A percentile compares a stretch with the other conserved stretches of the same genome.
Conservation (phyloP, 2,113 vertebrate species). For the Hemicordylus capensis region DNA sequence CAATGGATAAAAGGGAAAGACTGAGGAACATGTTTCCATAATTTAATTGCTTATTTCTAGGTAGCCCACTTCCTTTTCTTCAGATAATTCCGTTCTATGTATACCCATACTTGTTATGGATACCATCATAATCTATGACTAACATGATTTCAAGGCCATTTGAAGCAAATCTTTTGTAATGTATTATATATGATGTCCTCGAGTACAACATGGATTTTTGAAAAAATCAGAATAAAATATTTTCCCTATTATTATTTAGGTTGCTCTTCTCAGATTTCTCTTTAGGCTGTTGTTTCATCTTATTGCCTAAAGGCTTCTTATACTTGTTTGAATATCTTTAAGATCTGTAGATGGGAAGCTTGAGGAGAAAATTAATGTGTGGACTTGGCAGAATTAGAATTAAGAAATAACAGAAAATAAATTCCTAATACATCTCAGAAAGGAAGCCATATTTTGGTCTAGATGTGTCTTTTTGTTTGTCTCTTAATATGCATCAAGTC, state of each 20-base stretch:
- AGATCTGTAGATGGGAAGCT: slow-evolving; percentile 40
- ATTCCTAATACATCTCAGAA: slow-evolving; percentile 17
- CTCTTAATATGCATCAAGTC: not conserved
- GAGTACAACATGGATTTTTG: slow-evolving; percentile 16
- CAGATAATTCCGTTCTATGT: not conserved
- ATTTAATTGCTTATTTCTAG: not conserved
- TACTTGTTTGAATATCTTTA: slow-evolving; percentile 36
- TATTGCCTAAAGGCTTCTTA: slow-evolving; percentile 42
- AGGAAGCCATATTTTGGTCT: no score
- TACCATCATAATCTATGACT: not conserved
- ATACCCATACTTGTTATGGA: not conserved
- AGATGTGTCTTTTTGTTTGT: not conserved
- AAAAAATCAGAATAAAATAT: not conserved
- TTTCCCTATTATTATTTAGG: not conserved
- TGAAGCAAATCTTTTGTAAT: not conserved
- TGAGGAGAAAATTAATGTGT: slow-evolving; percentile 27
- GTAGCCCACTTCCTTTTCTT: not conserved
- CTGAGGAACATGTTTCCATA: no score
- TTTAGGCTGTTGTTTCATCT: slow-evolving; percentile 44
- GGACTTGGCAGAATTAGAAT: slow-evolving; percentile 22
- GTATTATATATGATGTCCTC: slow-evolving; percentile 9
- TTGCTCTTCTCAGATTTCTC: slow-evolving; percentile 29
- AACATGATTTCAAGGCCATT: not conserved
- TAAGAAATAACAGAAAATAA: slow-evolving; percentile 25
- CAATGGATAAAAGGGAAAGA: no score